Base-by-base conservation (phyloP, 2,113 vertebrate genomes). In the Seriola aureovittata region DNA sequence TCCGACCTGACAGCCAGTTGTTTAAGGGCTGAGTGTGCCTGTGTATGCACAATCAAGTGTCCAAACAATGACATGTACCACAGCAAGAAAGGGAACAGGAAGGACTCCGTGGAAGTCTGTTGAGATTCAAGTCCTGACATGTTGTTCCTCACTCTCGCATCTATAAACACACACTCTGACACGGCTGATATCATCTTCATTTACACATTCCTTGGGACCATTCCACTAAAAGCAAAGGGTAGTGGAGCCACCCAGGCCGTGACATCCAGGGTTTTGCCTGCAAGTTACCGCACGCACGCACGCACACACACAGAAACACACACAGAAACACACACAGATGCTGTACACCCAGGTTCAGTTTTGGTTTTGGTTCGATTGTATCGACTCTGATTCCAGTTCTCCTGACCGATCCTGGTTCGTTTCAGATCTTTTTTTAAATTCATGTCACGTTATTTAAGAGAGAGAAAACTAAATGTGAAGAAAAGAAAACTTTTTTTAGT, bases 171-270 rank as follows among this genome's bases (percentile, higher is more conserved):
- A 52, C 55, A 44, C 58, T 16, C 57, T 55, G 44, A 75, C 66
- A 78, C 14, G 74, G 76, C 72, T 87, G 88, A 89, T 85, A 88
- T 89, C 80, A 78, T 93, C 85, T 78, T 42, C 63, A 65, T 82
- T 82, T 88, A 62, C 75, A 50, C 75, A 92, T 92, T 92, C 90
- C 89, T 65, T 5, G 21, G 62, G 67, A 69, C 75, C 42, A 17
- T 72, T 86, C 71, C 75, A 81, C 46, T 46, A 11, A 69, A 71
- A 55, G 60, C 65, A 48, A 48, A 79, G 13, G 34, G 55, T 65
- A 71, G 68, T 17, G 21, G 60, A 14, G 68, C 19, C 67, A 54
- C 68, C 58, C 52, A 54, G 62, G 32, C 36, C 60, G 19, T 14
- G 8, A 17, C 25, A 40, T 63, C 23, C 12, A 57, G 55, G 52